Base-by-base conservation (phyloP, 2,113 vertebrate genomes). In the Plecotus auritus region DNA sequence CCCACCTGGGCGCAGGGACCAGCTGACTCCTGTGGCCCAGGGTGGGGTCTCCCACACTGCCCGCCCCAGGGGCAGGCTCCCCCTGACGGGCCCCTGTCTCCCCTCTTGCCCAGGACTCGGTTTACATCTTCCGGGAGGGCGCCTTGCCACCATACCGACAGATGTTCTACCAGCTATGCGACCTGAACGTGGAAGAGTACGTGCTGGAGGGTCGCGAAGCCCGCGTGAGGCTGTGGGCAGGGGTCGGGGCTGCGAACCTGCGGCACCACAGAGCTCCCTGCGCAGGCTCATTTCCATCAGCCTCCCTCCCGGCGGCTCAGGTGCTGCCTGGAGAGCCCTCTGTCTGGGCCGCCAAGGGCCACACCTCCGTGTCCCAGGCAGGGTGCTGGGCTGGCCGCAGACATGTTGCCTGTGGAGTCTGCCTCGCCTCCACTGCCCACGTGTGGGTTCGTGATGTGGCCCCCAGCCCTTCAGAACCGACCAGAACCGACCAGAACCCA, bases 81-180 rank as follows among this genome's bases (percentile, higher is more conserved):
- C 0, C 2, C 69, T 23, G 1, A 70, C 56, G 5, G 9, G 4
- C 10, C n/a, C 12, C 0, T 20, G 20, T 67, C 80, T 72, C 67
- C 17, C 9, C 45, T 56, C 56, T 10, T 93, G 66, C 77, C 4
- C 73, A 99, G 99, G 99, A 99, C 70, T 99, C 99, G 0, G 91
- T 99, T 14, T 99, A 99, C 94, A 97, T 99, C 95, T 99, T 99
- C 98, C 98, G 92, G 72, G 99, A 99, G 42, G 99, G 99, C 28
- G 99, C 98, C 89, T 94, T 99, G 59, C 99, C 99, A 1, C 99
- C 99, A 0, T 99, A 99, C 93, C 98, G 99, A 51, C 99, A 99
- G 98, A 99, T 99, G 99, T 99, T 99, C 97, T 99, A 99, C 98
- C 99, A 99, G 98, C 98, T 99, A 13, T 99, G 99, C 91, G 99